Percentiles rank a stretch among this genome's conserved stretches.
Evolutionary conservation across 2,888 invertebrate species (phyloP).

Genomic region (Spatulosminthurus flaviceps): DNA sequence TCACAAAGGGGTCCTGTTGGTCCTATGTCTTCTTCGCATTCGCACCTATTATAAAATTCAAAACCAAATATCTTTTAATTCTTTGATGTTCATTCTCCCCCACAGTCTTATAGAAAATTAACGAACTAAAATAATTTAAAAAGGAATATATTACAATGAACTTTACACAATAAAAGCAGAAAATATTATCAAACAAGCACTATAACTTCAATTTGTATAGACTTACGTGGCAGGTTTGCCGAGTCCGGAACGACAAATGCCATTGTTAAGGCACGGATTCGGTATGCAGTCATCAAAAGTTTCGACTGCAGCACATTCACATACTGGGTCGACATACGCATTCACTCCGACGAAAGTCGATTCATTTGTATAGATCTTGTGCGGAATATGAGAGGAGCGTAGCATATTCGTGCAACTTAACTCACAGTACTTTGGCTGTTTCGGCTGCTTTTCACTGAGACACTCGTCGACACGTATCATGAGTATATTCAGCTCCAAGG

Average conservation of each 20-base stretch:
- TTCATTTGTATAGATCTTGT: conserved; percentile 89
- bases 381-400: conserved; percentile 75
- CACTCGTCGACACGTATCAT: conserved; percentile 95
- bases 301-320: conserved; percentile 68
- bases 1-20: conserved; percentile 90
- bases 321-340: conserved; percentile 82
- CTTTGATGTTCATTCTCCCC: background rate
- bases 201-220: background rate
- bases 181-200: too few species aligned
- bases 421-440: conserved; percentile 68
- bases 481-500: conserved; percentile 77
- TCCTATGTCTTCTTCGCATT: conserved; percentile 75
- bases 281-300: conserved; percentile 65
- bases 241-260: conserved; percentile 56
- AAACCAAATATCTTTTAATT: background rate
- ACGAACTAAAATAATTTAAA: conserved; percentile 24
- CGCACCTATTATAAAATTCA: conserved; percentile 71
- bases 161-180: background rate
- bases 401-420: conserved; percentile 83
- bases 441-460: conserved; percentile 76
- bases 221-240: conserved; percentile 51
- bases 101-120: background rate
- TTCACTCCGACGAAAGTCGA: conserved; percentile 94
- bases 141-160: conserved; percentile 12
- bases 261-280: conserved; percentile 63